These are phyloP conservation scores for Clarias fuscus DNA, from an alignment of 2,797 vertebrate species.

Conservation along the genomic window DNA sequence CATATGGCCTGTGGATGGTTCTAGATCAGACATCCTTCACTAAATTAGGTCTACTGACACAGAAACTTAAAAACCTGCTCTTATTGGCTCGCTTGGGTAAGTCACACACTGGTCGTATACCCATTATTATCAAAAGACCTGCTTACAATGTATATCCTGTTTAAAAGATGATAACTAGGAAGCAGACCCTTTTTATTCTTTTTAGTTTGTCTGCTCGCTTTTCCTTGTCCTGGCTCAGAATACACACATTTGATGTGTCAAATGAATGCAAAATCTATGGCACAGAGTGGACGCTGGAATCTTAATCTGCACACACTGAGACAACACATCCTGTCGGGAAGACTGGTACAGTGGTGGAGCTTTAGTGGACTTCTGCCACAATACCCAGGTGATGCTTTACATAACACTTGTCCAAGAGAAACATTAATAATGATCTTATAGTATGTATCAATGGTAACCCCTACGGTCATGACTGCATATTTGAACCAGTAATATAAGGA, in stretches of 20 bases:
- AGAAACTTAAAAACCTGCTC: constrained; percentile 66
- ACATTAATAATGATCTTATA: not conserved
- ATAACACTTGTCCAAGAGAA: not conserved
- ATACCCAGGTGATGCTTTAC: constrained; percentile 2
- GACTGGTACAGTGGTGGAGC: constrained; percentile 70
- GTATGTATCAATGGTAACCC: not conserved
- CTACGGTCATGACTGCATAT: not conserved
- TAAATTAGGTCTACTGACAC: constrained; percentile 61
- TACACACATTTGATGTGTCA: not conserved
- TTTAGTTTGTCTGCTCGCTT: not conserved
- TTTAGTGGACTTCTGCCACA: constrained; percentile 65
- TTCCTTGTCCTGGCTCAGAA: not conserved
- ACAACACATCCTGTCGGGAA: constrained; percentile 65
- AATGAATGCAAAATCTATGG: not conserved
- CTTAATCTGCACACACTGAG: constrained; percentile 43
- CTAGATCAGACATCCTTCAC: constrained; percentile 60
- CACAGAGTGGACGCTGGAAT: not conserved
- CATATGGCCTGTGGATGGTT: constrained; percentile 68
- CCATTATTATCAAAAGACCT: not conserved
- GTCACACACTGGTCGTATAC: not conserved
- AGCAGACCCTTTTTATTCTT: not conserved
- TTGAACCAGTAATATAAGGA: not conserved
- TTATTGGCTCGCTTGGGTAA: constrained; percentile 60
- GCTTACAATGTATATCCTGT: not conserved
- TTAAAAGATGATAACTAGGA: not conserved